phyloP scores from a whole-genome alignment of 1,140 invertebrate species.

The Trichomalopsis sarcophagae region DNA sequence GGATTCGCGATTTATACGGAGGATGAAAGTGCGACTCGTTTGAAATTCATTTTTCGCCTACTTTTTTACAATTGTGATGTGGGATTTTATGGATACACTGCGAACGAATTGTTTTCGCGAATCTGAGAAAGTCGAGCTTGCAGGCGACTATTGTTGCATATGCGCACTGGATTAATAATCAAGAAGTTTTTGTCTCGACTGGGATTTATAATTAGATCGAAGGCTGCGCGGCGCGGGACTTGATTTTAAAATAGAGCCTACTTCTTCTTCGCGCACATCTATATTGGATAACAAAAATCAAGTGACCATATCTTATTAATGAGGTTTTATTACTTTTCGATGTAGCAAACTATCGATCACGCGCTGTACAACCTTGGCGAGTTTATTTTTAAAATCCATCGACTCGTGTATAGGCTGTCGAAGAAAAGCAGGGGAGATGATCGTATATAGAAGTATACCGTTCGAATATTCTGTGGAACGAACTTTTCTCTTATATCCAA shows the following conservation, averaged over 20 bases:
- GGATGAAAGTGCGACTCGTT: neutral
- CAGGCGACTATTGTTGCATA: no score
- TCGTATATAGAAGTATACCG: neutral
- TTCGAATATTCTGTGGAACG: neutral
- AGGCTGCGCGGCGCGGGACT: no score
- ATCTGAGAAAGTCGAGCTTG: no score
- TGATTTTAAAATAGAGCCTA: neutral
- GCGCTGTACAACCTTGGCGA: slow-evolving; percentile 11
- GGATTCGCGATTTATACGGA: neutral
- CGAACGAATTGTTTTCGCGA: no score
- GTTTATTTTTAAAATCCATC: slow-evolving; percentile 42
- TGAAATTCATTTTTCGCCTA: neutral
- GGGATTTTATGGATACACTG: no score
- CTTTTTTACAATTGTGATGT: no score
- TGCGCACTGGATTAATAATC: no score
- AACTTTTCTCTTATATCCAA: neutral
- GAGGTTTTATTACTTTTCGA: neutral
- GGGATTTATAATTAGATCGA: no score
- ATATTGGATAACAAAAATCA: neutral
- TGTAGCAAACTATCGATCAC: slow-evolving; percentile 16
- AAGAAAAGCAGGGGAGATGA: neutral
- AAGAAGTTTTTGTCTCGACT: no score
- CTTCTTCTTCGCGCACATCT: neutral
- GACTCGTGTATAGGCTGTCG: neutral
- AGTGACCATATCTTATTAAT: neutral